These are phyloP conservation scores for Penaeus monodon DNA, from an alignment of 2,888 invertebrate species.

Conservation along the genomic window DNA sequence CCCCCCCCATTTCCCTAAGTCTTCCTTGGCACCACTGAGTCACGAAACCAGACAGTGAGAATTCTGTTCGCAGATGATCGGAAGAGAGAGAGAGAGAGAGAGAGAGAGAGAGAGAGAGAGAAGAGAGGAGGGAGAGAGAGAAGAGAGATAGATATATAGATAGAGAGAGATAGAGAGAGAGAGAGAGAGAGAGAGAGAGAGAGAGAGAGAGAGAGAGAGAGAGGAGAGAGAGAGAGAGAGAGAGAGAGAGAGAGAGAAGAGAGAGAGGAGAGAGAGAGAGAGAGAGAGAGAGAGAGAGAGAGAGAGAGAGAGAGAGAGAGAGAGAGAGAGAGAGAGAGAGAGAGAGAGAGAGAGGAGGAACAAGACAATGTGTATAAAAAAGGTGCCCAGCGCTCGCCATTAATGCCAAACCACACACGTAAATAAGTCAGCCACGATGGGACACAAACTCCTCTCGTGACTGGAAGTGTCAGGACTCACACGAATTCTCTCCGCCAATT, in stretches of 20 bases:
- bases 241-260: not conserved
- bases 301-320: not conserved
- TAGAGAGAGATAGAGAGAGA: no score
- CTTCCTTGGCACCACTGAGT: no score
- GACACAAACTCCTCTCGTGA: slow-evolving; percentile 20
- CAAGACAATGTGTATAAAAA: no score
- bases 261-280: not conserved
- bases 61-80: no score
- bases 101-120: slow-evolving; percentile 13
- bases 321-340: slow-evolving; percentile 16
- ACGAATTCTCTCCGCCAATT: slow-evolving; percentile 52
- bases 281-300: not conserved
- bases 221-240: slow-evolving; percentile 33
- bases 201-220: not conserved
- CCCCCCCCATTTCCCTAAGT: no score
- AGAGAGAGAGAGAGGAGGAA: not conserved
- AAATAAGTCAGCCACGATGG: no score
- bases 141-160: not conserved
- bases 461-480: slow-evolving; percentile 42
- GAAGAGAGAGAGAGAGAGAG: not conserved
- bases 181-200: no score
- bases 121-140: slow-evolving; percentile 2
- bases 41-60: no score
- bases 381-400: no score
- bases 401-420: no score